Percentiles rank a stretch among this genome's conserved stretches.
Conservation (phyloP, 2,113 vertebrate species). For the Pterophyllum scalare region DNA sequence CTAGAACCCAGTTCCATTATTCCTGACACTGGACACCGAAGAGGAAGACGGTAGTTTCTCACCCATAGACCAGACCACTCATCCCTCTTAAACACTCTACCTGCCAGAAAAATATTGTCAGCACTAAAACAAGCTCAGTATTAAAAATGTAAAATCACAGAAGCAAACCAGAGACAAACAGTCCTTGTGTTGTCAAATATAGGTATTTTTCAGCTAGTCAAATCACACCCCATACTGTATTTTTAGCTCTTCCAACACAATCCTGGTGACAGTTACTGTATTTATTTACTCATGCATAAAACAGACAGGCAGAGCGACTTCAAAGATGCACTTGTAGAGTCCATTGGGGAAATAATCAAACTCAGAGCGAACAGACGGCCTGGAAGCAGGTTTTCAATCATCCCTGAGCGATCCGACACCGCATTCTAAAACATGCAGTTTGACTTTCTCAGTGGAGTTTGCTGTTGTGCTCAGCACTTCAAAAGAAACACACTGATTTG, state of each 20-base stretch:
- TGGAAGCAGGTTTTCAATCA: conserved; percentile 52
- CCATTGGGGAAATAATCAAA: conserved; percentile 46
- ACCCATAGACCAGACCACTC: neutral
- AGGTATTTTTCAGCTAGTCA: neutral
- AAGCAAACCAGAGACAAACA: conserved; percentile 4
- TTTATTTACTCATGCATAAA: conserved; percentile 48
- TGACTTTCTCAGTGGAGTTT: neutral
- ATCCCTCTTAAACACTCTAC: neutral
- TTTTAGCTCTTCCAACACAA: conserved; percentile 6
- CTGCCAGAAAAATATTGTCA: neutral
- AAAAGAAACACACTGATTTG: conserved; percentile 53
- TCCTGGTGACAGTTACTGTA: conserved; percentile 16
- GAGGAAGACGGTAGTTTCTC: neutral
- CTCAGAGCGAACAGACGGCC: neutral
- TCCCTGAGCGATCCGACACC: conserved; percentile 11
- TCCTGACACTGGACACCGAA: conserved; percentile 1
- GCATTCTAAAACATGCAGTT: conserved; percentile 11
- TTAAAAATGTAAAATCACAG: neutral
- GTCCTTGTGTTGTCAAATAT: neutral
- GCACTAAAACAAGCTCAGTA: neutral
- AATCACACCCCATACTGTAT: neutral
- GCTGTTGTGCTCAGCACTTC: conserved; percentile 51
- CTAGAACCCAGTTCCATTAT: neutral
- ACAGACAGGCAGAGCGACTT: conserved; percentile 12
- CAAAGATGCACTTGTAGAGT: conserved; percentile 7